phyloP scores from a whole-genome alignment of 2,888 invertebrate genomes.

The Pammene aurita region DNA sequence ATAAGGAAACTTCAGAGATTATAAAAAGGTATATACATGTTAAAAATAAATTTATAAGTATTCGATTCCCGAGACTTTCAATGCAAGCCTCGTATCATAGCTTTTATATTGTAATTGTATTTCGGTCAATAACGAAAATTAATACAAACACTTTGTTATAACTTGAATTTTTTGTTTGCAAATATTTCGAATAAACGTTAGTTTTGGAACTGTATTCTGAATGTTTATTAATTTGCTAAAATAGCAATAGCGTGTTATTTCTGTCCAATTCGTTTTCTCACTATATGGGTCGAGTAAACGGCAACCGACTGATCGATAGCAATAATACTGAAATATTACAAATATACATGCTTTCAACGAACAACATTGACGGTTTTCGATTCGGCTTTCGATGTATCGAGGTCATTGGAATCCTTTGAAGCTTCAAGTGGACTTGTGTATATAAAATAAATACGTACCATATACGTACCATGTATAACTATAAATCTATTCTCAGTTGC shows the following conservation, averaged over 20 bases:
- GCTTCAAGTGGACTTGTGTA: conserved; percentile 37
- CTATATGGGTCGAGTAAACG: conserved; percentile 24
- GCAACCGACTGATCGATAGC: conserved; percentile 14
- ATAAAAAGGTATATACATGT: too few species aligned
- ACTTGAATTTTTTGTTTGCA: conserved; percentile 2
- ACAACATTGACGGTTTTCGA: conserved; percentile 51
- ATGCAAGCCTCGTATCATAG: too few species aligned
- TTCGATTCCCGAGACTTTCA: too few species aligned
- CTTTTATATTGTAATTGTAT: too few species aligned
- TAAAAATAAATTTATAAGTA: too few species aligned
- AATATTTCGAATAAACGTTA: not conserved
- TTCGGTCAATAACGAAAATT: too few species aligned
- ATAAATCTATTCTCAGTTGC: conserved; percentile 4
- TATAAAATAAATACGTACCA: too few species aligned
- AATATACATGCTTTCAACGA: conserved; percentile 23
- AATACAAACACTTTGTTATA: not conserved
- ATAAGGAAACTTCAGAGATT: too few species aligned
- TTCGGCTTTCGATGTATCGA: conserved; percentile 54
- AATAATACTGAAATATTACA: conserved; percentile 15
- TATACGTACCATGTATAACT: too few species aligned
- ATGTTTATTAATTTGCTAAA: conserved; percentile 25
- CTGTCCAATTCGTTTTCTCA: conserved; percentile 8
- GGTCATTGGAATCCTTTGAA: conserved; percentile 58
- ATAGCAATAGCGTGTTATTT: conserved; percentile 34
- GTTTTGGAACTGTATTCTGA: not conserved